Base-by-base conservation (phyloP, 1,140 invertebrate species). In the Euura lappo region DNA sequence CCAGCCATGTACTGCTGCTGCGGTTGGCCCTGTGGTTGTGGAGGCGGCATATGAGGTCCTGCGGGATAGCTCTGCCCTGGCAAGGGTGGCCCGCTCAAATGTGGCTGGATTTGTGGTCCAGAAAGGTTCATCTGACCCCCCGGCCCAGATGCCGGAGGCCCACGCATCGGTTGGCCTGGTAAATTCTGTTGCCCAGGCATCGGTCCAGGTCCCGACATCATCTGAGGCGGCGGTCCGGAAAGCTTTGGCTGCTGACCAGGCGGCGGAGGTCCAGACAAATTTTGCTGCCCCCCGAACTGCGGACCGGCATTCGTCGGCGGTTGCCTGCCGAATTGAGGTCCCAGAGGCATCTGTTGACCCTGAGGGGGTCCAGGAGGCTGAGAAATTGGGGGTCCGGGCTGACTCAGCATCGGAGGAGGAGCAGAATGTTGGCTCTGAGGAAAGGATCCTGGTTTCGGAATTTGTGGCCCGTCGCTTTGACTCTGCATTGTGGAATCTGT, bases 401-500 rank as follows among this genome's bases (percentile, higher is more conserved):
- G 77, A 71, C 75, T 72, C 42, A 69, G 70, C 45, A 76, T 73
- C 71, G 73, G 73, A 67, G 75, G 71, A 68, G 77, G 75, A 71
- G 78, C 76, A 69, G 76, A 74, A 72, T 72, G 75, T 44, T 76
- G 79, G 47, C 69, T 68, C 69, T 70, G 72, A 65, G 72, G 45
- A 70, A 60, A 70, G 77, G 73, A 10, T 43, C 78, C 79, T 69
- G 72, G 68, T 68, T 79, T 79, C 72, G 78, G 79, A 69, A 77
- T 76, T 42, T 71, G 75, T 46, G 80, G 80, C 69, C 76, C 78
- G 68, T 72, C 68, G 71, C 77, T 80, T 67, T 80, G 77, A 71
- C 78, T 83, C 46, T 83, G 84, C 45, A 74, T 78, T 66, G 80
- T 78, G 45, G 75, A 72, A 73, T 79, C 80, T 73, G 76, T 79